Evolutionary conservation across 2,888 invertebrate genomes (phyloP).

Genomic region (Pecten maximus): DNA sequence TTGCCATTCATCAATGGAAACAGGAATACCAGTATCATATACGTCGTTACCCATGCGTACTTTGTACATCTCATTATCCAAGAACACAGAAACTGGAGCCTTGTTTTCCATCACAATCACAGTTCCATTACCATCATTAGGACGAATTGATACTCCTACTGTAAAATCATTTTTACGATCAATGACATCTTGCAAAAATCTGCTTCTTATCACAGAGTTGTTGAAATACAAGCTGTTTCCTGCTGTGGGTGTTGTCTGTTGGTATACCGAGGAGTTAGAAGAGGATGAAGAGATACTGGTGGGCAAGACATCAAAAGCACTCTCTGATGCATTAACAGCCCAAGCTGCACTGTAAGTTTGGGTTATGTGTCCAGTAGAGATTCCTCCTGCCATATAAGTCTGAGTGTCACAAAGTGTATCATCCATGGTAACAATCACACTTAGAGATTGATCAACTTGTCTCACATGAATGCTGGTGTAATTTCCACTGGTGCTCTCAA

Average conservation of each 20-base stretch:
- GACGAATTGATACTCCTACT: constrained; percentile 57
- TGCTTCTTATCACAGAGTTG: constrained; percentile 48
- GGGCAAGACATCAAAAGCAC: constrained; percentile 55
- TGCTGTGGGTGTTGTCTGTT: constrained; percentile 53
- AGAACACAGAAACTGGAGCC: neutral
- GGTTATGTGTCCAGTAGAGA: constrained; percentile 38
- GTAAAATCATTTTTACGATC: constrained; percentile 54
- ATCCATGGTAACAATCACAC: constrained; percentile 49
- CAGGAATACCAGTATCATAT: constrained; percentile 57
- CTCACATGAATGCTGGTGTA: constrained; percentile 43
- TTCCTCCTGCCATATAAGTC: constrained; percentile 48
- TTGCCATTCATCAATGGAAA: constrained; percentile 62
- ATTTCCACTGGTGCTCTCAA: constrained; percentile 40
- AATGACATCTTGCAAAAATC: constrained; percentile 51
- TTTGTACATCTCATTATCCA: constrained; percentile 37
- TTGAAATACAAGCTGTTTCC: constrained; percentile 53
- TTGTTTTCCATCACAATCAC: constrained; percentile 58
- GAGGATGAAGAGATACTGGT: constrained; percentile 35
- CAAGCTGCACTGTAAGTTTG: constrained; percentile 46
- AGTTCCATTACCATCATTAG: constrained; percentile 48
- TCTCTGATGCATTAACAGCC: constrained; percentile 46
- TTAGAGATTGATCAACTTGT: constrained; percentile 47
- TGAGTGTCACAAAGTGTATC: constrained; percentile 45
- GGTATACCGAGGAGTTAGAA: neutral
- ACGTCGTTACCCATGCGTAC: constrained; percentile 45